Evolutionary conservation across 1,140 invertebrate genomes (phyloP), one percentile per base, ranked within the genome.

Genomic region (Formica selysi): DNA sequence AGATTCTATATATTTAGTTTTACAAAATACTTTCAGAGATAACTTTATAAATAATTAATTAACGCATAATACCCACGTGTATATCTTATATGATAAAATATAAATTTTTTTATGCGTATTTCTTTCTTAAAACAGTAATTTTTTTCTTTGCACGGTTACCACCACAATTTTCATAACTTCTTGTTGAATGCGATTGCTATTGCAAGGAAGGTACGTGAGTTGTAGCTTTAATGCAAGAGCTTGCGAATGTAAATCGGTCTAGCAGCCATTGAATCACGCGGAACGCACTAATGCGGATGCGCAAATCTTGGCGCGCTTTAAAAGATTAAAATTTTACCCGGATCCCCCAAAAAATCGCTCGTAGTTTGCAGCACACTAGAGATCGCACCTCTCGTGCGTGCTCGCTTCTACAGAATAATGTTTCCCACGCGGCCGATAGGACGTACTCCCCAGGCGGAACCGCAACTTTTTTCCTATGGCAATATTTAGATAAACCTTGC

Each of bases 401-500:
- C 76, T 29, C 81, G 48, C 32, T 76, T 87, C 29, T 54, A 41
- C 51, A 85, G 88, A 92, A 70, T 92, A 92, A 92, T 91, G 91
- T 91, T 90, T 91, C 91, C 91, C 90, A 92, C 91, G 91, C 84
- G 91, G 38, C 91, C 64, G 91, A 91, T 91, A 92, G 71, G 80
- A 51, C 36, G 70, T 51, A 73, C 78, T 86, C 83, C 76, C 80
- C 85, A 26, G 76, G 41, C 78, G 4, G 48, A 79, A 59, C 89
- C 71, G 51, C 62, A 87, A 62, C 36, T 86, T 91, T 91, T 89
- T 87, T 85, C 61, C 76, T 83, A 59, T 32, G 54, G 85, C 87
- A 89, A 92, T 87, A 91, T 88, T 92, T 87, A 92, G 91, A 92
- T 92, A 92, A 92, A 90, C 86, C 64, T 41, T 62, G 64, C 80